These are phyloP conservation scores for Sturnus vulgaris DNA, from an alignment of 2,113 vertebrate genomes.

Conservation along the genomic window DNA sequence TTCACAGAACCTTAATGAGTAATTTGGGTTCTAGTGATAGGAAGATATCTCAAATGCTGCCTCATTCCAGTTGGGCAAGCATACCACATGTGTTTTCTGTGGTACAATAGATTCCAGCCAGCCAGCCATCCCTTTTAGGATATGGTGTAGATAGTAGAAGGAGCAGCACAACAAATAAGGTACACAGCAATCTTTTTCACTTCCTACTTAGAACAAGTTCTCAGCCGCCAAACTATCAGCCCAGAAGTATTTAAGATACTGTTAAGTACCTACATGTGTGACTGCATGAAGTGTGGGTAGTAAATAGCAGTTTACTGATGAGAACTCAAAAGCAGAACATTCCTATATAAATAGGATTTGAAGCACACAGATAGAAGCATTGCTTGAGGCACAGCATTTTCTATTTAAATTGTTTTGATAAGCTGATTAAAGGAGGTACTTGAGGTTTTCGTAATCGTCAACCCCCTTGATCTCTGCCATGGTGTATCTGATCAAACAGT, in stretches of 20 bases:
- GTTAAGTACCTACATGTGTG: neutral
- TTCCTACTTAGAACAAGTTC: neutral
- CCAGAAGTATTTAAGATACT: neutral
- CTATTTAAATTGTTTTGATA: conserved; percentile 10
- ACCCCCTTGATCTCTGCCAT: conserved; percentile 3
- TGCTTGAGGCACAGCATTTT: neutral
- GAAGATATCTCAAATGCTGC: neutral
- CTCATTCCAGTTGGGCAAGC: neutral
- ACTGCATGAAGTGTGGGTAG: neutral
- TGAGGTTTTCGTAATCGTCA: neutral
- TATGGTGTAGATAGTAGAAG: neutral
- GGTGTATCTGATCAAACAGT: neutral
- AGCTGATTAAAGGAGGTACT: conserved; percentile 24
- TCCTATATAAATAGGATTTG: neutral
- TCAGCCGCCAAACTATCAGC: neutral
- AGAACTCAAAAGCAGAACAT: neutral
- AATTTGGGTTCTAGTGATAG: neutral
- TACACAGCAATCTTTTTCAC: neutral
- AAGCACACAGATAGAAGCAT: neutral
- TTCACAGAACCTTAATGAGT: neutral
- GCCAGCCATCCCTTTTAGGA: neutral
- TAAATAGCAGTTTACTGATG: neutral
- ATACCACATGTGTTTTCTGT: neutral
- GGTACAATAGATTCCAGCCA: neutral
- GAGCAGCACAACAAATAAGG: neutral